Conservation (phyloP, 2,113 vertebrate species). For the Litocranius walleri region DNA sequence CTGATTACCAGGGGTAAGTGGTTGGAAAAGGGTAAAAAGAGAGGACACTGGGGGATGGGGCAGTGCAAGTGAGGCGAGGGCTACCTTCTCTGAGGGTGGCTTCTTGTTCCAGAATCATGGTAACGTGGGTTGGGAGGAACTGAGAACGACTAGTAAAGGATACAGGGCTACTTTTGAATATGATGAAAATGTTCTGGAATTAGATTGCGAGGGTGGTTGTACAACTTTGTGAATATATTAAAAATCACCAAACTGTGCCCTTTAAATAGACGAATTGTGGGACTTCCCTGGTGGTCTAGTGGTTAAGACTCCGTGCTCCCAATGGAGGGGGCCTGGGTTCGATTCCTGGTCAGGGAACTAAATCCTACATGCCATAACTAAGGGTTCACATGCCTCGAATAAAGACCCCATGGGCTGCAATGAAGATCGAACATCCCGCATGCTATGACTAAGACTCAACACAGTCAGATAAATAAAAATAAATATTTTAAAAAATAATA, state of each 20-base stretch:
- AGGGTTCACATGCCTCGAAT: neutral
- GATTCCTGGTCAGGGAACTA: neutral
- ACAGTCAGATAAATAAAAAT: neutral
- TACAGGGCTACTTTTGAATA: neutral
- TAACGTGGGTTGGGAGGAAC: neutral
- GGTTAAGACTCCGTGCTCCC: neutral
- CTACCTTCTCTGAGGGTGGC: neutral
- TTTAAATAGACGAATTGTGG: neutral
- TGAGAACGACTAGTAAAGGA: neutral
- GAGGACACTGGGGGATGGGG: neutral
- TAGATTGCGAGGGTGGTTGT: neutral
- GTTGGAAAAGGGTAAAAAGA: neutral
- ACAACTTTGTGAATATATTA: neutral
- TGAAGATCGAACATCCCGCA: accelerated
- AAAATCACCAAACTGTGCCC: neutral
- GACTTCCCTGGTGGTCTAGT: neutral
- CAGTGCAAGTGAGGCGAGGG: neutral
- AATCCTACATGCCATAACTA: neutral
- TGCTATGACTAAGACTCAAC: neutral
- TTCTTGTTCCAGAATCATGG: neutral
- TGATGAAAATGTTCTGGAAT: neutral
- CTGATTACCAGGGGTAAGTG: neutral
- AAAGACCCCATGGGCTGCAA: neutral
- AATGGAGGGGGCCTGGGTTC: neutral
- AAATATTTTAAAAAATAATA: neutral